Conservation (phyloP, 2,888 invertebrate species). For the Melitaea athalia region DNA sequence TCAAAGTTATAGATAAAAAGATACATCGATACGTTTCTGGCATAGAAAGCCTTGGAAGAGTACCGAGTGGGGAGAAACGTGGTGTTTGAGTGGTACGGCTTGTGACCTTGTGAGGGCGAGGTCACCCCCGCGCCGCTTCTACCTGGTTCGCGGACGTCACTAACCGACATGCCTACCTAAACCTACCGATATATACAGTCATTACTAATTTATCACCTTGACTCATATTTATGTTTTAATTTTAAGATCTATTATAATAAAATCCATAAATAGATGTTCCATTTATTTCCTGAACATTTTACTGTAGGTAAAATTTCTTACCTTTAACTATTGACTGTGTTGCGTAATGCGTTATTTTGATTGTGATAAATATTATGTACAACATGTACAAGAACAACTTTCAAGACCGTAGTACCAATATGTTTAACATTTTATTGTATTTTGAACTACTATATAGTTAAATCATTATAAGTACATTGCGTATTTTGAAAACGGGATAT, state of each 20-base stretch:
- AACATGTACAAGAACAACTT: not conserved
- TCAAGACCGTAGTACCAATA: not conserved
- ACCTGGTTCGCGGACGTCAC: conserved; percentile 68
- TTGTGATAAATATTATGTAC: not conserved
- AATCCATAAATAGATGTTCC: not conserved
- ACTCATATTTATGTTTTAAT: conserved; percentile 16
- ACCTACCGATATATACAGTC: conserved; percentile 22
- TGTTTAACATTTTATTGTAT: not conserved
- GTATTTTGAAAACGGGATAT: too few species aligned
- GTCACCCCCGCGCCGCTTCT: conserved; percentile 59
- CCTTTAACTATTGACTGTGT: not conserved
- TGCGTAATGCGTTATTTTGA: not conserved
- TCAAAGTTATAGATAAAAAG: not conserved
- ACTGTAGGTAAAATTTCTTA: not conserved
- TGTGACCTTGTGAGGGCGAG: conserved; percentile 76
- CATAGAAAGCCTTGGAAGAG: conserved; percentile 60
- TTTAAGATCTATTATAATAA: not conserved
- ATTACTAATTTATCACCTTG: conserved; percentile 19
- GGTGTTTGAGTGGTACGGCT: conserved; percentile 69
- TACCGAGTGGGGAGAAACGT: conserved; percentile 62
- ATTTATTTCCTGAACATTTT: not conserved
- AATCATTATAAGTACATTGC: too few species aligned
- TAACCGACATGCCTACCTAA: conserved; percentile 29
- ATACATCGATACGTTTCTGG: conserved; percentile 25
- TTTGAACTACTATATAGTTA: too few species aligned